phyloP scores from a whole-genome alignment of 2,888 invertebrate genomes.

The Agrochola macilenta region DNA sequence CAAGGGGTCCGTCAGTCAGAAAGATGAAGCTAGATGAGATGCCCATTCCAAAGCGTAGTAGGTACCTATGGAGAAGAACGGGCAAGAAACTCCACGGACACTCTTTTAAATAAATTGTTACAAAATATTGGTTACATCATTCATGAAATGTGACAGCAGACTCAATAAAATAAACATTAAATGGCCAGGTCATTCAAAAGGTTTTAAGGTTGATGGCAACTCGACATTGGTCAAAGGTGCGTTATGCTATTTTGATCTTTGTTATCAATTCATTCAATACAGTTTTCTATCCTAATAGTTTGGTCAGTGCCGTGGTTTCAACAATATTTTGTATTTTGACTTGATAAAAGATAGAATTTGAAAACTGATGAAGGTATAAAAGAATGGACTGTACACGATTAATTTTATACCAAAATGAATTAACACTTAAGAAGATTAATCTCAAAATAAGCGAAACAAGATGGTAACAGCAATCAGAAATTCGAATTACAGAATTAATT shows the following conservation, averaged over 20 bases:
- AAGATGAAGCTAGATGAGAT: no score
- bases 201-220: neutral
- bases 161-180: no score
- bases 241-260: neutral
- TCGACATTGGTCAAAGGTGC: neutral
- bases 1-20: no score
- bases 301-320: neutral
- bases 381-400: neutral
- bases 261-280: neutral
- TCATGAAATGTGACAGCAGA: neutral
- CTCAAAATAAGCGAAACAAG: conserved; percentile 33
- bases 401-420: conserved; percentile 27
- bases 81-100: no score
- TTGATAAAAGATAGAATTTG: neutral
- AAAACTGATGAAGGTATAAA: neutral
- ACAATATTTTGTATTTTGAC: neutral
- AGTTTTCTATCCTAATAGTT: neutral
- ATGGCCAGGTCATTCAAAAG: neutral
- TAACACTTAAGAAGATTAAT: conserved; percentile 25
- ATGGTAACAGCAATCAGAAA: conserved; percentile 41
- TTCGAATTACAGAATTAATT: conserved; percentile 51
- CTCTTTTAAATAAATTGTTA: no score
- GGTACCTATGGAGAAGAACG: no score
- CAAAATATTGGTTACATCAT: no score
- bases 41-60: no score